Base-by-base conservation (phyloP, 2,797 vertebrate genomes). In the Avahi laniger region DNA sequence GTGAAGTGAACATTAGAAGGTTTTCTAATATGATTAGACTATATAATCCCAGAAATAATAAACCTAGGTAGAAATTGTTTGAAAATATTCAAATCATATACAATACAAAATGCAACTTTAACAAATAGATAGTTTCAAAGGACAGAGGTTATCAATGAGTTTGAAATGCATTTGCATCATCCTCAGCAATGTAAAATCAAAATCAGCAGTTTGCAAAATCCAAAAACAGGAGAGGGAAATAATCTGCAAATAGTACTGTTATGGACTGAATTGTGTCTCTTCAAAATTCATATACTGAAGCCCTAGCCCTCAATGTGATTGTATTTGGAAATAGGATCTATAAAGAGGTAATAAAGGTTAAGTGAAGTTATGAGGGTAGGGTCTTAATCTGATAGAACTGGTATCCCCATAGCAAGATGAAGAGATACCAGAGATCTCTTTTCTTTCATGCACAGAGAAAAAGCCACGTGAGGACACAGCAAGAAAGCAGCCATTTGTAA, bases 141-240 rank as follows among this genome's bases (percentile, higher is more conserved):
- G 22, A 54, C 24, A 79, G 81, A 38, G 18, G 46, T 15, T 63
- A 61, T 54, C 57, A 20, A 17, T 54, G 54, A 76, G 11, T 72
- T 22, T 72, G 41, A 43, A 80, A 89, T 79, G 61, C 33, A 15
- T 91, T 80, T 73, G 41, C 2, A 28, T 26, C 83, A 7, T 48
- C 54, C 59, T 94, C n/a, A 70, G 35, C 28, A 94, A 52, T 22
- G 12, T 43, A 87, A 94, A 85, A 65, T 78, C 15, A 91, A 95
- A 48, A 84, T 67, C 30, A 72, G 2, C 20, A 46, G 30, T 79
- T 84, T 94, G 18, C 17, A 92, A 97, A 91, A 85, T 48, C 4
- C 1, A 2, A n/a, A 87, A 46, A 76, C 20, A 83, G 35, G 70
- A 87, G 26, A 1, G 2, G 48, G 46, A 75, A 84, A 80, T 70